Evolutionary conservation across 2,113 vertebrate species (phyloP).

Genomic region (Ammospiza nelsoni): DNA sequence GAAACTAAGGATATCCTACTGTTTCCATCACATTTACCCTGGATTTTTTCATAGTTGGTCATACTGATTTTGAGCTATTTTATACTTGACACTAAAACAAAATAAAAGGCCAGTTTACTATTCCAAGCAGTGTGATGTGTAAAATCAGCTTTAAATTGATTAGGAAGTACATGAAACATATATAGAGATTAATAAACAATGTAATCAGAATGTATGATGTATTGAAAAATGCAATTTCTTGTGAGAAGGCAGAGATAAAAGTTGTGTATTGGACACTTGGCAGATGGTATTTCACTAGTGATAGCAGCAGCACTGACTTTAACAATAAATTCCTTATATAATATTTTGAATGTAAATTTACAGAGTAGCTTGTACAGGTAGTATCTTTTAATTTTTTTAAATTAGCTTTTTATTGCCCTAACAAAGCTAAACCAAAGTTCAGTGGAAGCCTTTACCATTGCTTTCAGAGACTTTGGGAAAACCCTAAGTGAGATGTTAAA

Average conservation of each 20-base stretch:
- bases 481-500: background rate
- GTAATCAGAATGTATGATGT: background rate
- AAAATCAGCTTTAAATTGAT: background rate
- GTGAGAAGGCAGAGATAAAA: background rate
- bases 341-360: background rate
- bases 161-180: background rate
- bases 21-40: background rate
- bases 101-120: background rate
- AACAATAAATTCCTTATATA: background rate
- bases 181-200: background rate
- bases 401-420: background rate
- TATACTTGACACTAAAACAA: background rate
- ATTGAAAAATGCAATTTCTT: background rate
- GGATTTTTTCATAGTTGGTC: background rate
- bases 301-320: background rate
- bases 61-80: background rate
- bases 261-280: background rate
- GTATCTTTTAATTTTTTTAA: background rate
- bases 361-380: background rate
- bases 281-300: background rate
- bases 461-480: background rate
- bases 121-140: background rate
- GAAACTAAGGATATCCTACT: background rate
- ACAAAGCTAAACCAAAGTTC: background rate
- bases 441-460: background rate